Conservation (phyloP, 2,113 vertebrate genomes). For the Argyrosomus japonicus region DNA sequence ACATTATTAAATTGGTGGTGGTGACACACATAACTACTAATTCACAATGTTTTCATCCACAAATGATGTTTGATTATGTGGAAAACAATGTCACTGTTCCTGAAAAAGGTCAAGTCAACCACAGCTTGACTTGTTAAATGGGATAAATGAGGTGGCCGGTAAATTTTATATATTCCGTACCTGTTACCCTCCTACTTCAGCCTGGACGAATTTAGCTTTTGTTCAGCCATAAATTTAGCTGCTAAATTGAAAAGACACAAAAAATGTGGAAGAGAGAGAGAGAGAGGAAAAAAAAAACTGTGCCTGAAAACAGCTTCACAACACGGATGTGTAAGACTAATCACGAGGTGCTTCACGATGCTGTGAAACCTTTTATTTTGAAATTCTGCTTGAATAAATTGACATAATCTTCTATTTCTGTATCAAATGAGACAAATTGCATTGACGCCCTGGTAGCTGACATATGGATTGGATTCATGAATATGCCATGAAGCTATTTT, state of each 20-base stretch:
- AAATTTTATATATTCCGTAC: background rate
- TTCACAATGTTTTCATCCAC: background rate
- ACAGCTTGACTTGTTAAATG: constrained; percentile 3
- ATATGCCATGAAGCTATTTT: constrained; percentile 41
- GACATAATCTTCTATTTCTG: constrained; percentile 25
- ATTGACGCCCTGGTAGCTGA: constrained; percentile 13
- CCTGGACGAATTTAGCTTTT: background rate
- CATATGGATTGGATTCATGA: constrained; percentile 38
- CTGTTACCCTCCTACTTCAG: background rate
- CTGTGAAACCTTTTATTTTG: background rate
- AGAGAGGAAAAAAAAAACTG: background rate
- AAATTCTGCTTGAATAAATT: constrained; percentile 6
- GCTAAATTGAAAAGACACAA: background rate
- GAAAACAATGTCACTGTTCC: background rate
- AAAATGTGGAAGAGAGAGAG: background rate
- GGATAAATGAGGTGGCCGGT: background rate
- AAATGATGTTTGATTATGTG: background rate
- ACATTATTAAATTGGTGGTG: background rate
- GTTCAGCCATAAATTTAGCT: background rate
- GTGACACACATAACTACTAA: background rate
- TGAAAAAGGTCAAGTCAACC: background rate
- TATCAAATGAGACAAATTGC: constrained; percentile 21
- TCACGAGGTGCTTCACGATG: constrained; percentile 3
- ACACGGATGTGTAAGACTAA: background rate
- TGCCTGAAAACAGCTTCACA: constrained; percentile 10